phyloP scores from a whole-genome alignment of 2,113 vertebrate genomes.

The human region GRCh38 chr1:159071001-159071500 shows the following conservation, averaged over 20 bases:
- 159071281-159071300: background rate
- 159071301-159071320: background rate
- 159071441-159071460: background rate
- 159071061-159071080: background rate
- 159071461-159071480: background rate
- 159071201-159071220: background rate
- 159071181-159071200: too few species aligned
- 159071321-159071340: background rate
- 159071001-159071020: background rate
- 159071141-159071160: background rate
- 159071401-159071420: background rate
- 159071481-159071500: too few species aligned
- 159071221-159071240: background rate
- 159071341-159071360: background rate
- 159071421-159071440: background rate
- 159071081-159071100: background rate
- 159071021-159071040: background rate
- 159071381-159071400: background rate
- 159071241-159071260: background rate
- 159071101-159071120: background rate
- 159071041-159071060: background rate
- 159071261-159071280: background rate
- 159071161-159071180: background rate
- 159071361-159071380: background rate
- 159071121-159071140: background rate